These are phyloP conservation scores for Vulpes ferrilata DNA, from an alignment of 2,113 vertebrate species.

Conservation along the genomic window DNA sequence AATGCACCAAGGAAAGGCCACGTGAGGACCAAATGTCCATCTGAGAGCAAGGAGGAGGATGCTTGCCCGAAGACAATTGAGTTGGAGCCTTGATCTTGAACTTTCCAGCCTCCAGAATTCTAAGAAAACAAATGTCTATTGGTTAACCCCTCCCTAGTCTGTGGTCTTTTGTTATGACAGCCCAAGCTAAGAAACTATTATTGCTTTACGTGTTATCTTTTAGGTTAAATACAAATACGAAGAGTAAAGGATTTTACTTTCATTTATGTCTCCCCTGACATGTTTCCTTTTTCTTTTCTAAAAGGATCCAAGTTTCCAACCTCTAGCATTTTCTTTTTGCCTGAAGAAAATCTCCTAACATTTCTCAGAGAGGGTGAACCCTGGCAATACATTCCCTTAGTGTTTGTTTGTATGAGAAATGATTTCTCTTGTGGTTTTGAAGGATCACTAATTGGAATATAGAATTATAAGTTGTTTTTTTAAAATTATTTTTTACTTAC, in stretches of 20 bases:
- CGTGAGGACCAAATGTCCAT: neutral
- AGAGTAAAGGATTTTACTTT: neutral
- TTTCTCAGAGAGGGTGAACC: neutral
- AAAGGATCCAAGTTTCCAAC: neutral
- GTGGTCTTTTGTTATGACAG: neutral
- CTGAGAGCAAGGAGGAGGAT: neutral
- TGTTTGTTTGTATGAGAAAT: neutral
- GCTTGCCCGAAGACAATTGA: too few relatives aligned
- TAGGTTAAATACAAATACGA: neutral
- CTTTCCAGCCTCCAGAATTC: neutral
- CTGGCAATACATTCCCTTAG: neutral
- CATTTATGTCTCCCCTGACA: neutral
- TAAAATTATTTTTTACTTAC: neutral
- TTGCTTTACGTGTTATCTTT: neutral
- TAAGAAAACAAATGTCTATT: neutral
- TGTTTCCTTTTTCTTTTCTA: neutral
- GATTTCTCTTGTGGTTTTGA: neutral
- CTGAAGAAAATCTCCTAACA: neutral
- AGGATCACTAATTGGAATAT: neutral
- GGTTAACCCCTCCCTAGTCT: neutral
- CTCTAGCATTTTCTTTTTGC: neutral
- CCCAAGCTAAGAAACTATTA: neutral
- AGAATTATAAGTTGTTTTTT: conserved; percentile 2
- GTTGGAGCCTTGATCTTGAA: neutral
- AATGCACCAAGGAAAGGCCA: too few relatives aligned